phyloP scores from a whole-genome alignment of 2,797 vertebrate genomes.

The Pangasius larnaudii region DNA sequence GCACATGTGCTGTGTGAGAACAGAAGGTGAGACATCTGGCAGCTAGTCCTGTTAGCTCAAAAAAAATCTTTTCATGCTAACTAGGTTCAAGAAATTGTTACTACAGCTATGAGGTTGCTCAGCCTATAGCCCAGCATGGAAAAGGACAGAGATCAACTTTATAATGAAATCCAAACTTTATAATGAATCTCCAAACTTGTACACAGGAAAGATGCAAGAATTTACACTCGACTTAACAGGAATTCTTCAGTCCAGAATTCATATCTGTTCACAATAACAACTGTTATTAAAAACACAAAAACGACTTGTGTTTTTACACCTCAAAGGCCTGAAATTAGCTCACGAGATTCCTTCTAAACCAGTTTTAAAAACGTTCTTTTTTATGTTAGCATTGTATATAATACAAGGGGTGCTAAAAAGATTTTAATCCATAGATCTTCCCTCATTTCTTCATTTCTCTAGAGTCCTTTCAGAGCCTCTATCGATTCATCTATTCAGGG shows the following conservation, averaged over 20 bases:
- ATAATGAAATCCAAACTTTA: neutral
- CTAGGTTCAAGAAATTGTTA: neutral
- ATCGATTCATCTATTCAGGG: neutral
- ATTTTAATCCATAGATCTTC: too few species aligned
- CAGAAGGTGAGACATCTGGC: conserved; percentile 17
- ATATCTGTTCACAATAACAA: neutral
- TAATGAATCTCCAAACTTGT: neutral
- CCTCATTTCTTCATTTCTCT: neutral
- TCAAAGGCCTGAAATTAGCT: neutral
- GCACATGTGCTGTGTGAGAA: neutral
- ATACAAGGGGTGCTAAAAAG: neutral
- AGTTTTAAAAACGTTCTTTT: neutral
- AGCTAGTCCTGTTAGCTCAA: neutral
- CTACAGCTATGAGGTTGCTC: neutral
- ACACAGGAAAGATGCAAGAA: neutral
- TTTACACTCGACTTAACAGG: neutral
- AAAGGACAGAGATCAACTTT: neutral
- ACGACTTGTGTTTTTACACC: neutral
- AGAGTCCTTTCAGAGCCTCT: neutral
- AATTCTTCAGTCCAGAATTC: neutral
- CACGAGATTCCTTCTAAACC: neutral
- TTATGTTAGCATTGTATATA: neutral
- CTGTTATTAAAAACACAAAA: neutral
- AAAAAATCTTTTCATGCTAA: neutral
- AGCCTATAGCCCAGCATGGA: neutral